Evolutionary conservation across 2,113 vertebrate genomes (phyloP).

Genomic region (Corythornis cristatus): DNA sequence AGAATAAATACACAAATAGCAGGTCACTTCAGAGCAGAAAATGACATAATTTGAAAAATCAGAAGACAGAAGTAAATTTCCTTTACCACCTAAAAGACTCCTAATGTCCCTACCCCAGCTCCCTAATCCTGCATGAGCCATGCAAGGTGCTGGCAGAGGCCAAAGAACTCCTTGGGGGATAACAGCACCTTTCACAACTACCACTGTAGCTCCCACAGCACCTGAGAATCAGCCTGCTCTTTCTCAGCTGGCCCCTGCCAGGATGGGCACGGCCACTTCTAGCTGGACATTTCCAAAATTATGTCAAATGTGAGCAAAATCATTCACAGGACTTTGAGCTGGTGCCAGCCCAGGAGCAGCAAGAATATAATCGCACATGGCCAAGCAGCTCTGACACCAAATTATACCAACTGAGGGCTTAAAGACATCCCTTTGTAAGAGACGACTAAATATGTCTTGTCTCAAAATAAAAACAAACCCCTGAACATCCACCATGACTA

Average conservation of each 20-base stretch:
- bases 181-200: background rate
- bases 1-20: background rate
- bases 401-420: background rate
- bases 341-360: background rate
- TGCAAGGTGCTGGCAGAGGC: rapidly evolving
- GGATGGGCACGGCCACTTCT: background rate
- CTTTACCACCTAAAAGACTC: background rate
- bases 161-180: background rate
- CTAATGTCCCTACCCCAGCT: background rate
- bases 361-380: background rate
- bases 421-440: background rate
- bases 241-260: background rate
- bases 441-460: background rate
- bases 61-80: background rate
- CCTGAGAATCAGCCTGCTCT: background rate
- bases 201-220: rapidly evolving
- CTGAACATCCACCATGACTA: background rate
- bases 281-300: background rate
- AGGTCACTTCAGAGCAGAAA: background rate
- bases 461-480: background rate
- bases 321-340: rapidly evolving
- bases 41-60: background rate
- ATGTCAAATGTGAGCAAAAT: background rate
- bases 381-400: background rate
- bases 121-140: rapidly evolving